Evolutionary conservation across 1,140 invertebrate genomes (phyloP).

Genomic region (Oscheius sp.): DNA sequence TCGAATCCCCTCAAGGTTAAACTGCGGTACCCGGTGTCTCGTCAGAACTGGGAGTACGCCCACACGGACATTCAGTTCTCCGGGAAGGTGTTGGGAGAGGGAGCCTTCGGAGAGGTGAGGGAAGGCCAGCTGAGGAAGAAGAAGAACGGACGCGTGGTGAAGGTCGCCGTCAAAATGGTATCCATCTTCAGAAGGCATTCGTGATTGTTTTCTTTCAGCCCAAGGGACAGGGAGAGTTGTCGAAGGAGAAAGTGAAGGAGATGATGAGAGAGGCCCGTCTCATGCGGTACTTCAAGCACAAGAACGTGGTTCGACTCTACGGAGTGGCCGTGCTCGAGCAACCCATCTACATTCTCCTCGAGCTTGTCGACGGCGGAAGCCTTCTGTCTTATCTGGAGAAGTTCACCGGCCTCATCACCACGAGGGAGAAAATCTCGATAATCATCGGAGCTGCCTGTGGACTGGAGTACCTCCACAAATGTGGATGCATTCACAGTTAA

Average conservation of each 20-base stretch:
- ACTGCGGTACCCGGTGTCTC: slow-evolving; percentile 1
- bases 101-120: slow-evolving; percentile 11
- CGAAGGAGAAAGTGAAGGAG: no score
- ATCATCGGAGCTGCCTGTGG: not conserved
- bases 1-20: not conserved
- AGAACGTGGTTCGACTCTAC: slow-evolving; percentile 91
- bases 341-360: slow-evolving; percentile 98
- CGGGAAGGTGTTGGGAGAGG: slow-evolving; percentile 11
- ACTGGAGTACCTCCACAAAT: not conserved
- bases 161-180: not conserved
- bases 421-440: slow-evolving; percentile 9
- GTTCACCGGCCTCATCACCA: not conserved
- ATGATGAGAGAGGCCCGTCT: slow-evolving; percentile 83
- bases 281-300: slow-evolving; percentile 92
- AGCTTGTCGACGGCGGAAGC: slow-evolving; percentile 66
- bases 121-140: slow-evolving; percentile 17
- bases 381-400: not conserved
- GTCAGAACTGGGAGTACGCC: not conserved
- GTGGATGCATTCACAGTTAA: not conserved
- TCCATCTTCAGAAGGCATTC: no score
- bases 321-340: slow-evolving; percentile 96
- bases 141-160: not conserved
- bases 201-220: no score
- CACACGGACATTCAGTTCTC: slow-evolving; percentile 7
- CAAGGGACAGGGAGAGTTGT: not conserved